A percentile compares a stretch with the other conserved stretches of the same genome.
These are phyloP conservation scores for Liopterus haemorrhoidalis DNA, from an alignment of 2,888 invertebrate genomes.

Conservation along the genomic window DNA sequence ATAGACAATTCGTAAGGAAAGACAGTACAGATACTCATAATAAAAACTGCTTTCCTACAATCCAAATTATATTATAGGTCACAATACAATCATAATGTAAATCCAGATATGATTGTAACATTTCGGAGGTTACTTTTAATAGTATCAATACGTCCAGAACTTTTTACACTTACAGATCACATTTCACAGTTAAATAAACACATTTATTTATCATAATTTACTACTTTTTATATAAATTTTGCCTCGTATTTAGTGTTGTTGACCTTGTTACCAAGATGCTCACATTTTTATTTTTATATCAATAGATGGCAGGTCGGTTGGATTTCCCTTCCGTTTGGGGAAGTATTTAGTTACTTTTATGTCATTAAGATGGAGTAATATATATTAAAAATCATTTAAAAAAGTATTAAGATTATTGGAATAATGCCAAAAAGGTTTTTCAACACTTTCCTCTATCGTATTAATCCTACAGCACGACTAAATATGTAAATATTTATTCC, in stretches of 20 bases:
- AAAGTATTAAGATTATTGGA: no score
- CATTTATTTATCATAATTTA: conserved; percentile 22
- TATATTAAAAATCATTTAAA: no score
- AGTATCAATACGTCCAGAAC: conserved; percentile 12
- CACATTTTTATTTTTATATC: conserved; percentile 36
- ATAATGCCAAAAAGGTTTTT: no score
- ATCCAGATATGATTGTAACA: conserved; percentile 21
- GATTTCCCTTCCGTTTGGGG: conserved; percentile 17
- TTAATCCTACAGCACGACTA: no score
- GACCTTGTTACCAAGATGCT: conserved; percentile 47
- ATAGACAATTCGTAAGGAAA: conserved; percentile 13
- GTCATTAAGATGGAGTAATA: no score
- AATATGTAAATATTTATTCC: no score
- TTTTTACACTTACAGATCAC: conserved; percentile 20
- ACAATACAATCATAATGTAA: conserved; percentile 27
- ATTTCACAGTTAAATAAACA: conserved; percentile 20
- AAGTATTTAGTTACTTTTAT: no score
- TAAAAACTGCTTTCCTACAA: conserved; percentile 22
- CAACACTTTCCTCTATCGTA: no score
- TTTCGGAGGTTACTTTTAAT: conserved; percentile 22
- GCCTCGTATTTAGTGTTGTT: conserved; percentile 38
- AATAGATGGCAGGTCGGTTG: conserved; percentile 19
- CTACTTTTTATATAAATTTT: conserved; percentile 25
- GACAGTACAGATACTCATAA: conserved; percentile 18
- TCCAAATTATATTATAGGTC: conserved; percentile 29